Percentiles rank a stretch among this genome's conserved stretches.
These are phyloP conservation scores for Lasioglossum calceatum DNA, from an alignment of 2,888 invertebrate genomes.

Conservation along the genomic window DNA sequence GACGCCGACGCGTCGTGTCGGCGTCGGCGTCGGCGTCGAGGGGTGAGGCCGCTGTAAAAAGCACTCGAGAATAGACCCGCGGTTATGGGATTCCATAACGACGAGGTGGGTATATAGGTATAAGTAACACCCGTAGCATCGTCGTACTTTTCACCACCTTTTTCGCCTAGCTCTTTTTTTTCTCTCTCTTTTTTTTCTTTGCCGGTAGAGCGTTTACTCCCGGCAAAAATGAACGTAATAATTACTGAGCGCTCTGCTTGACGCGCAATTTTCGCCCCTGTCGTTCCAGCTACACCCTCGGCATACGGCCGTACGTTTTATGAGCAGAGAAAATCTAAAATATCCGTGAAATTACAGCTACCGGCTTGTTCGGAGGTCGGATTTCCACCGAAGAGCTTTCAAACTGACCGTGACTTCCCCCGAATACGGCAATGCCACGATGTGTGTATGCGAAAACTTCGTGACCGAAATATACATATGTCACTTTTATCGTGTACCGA, in stretches of 20 bases:
- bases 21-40: constrained; percentile 30
- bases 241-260: constrained; percentile 56
- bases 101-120: constrained; percentile 38
- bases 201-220: constrained; percentile 27
- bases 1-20: constrained; percentile 42
- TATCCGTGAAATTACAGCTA: constrained; percentile 29
- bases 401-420: neutral
- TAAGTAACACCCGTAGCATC: constrained; percentile 45
- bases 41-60: constrained; percentile 66
- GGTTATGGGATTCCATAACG: constrained; percentile 66
- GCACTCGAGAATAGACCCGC: constrained; percentile 58
- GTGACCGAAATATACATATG: too few species aligned
- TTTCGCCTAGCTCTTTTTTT: constrained; percentile 23
- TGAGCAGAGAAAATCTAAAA: constrained; percentile 43
- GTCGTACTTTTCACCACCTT: constrained; percentile 32
- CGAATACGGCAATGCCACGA: neutral
- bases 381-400: constrained; percentile 20
- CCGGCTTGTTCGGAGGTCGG: constrained; percentile 1
- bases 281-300: constrained; percentile 25
- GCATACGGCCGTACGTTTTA: constrained; percentile 32
- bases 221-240: constrained; percentile 66
- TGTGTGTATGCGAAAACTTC: too few species aligned
- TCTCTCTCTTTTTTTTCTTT: neutral
- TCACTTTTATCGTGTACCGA: too few species aligned
- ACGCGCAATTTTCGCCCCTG: constrained; percentile 53